Evolutionary conservation across 1,140 invertebrate species (phyloP), one percentile per base, ranked within the genome.

Genomic region (Colletes latitarsis): DNA sequence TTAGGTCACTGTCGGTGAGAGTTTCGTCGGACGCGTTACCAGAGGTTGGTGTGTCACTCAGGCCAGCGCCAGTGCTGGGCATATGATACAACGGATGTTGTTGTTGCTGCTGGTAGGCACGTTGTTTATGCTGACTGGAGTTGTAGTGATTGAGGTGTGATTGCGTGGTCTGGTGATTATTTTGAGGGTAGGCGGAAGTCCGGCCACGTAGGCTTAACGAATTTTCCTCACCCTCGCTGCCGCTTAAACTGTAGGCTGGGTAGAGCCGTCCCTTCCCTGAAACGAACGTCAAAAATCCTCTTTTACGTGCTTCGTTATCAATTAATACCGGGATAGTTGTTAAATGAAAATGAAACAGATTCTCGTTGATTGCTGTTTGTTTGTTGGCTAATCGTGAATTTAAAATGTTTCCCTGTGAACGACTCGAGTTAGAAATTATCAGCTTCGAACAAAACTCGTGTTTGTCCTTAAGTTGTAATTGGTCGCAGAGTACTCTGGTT

Each of bases 11-110:
- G 91, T 97, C 96, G 9, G 96, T 97, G 78, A 97, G 94, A 1
- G 96, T 97, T 19, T 96, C 96, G 95, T 97, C 96, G 58, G 96
- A 96, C 21, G 95, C 96, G 95, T 96, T 96, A 85, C 96, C 96
- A 17, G 96, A 96, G 57, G 96, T 96, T 0, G 96, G 96, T 82
- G 96, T 96, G 92, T 96, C 96, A 85, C 96, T 96, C 62, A 96
- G 94, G 55, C 96, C 96, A 69, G 95, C 95, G 14, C 92, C 92
- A 86, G 93, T 94, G 86, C 93, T 88, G 78, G 89, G 94, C 88
- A 91, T 92, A 91, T 94, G 94, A 85, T 93, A 93, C 30, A 92
- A 75, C 70, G 91, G 90, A 90, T 93, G 88, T 87, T 93, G 82
- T 89, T 94, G 94, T 88, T 94, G 93, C 63, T 91, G 88, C 57